Base-by-base conservation (phyloP, 1,140 invertebrate species). In the Trichoplusia ni region DNA sequence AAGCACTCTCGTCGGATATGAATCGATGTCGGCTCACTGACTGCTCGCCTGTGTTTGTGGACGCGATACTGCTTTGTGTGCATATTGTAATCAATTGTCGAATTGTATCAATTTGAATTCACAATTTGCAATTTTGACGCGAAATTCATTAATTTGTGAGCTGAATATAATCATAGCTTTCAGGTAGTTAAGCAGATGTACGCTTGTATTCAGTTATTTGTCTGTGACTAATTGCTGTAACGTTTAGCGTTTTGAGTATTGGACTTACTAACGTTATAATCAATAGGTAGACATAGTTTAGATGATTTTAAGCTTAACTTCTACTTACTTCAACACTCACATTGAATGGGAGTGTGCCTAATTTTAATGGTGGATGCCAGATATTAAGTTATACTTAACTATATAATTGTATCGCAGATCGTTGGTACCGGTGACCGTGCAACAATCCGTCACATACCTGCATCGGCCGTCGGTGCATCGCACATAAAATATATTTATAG, bases 71-170 rank as follows among this genome's bases (percentile, higher is more conserved):
- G 79, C 83, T 77, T 73, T 85, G 85, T 87, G 84, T 87, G 83
- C 81, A 90, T 89, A 86, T 89, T 82, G 87, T 87, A 90, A 90
- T 90, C 87, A 90, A 89, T 90, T 89, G 83, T 81, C 80, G 79
- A 85, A 90, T 87, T 84, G 84, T 79, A 85, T 85, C 85, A 82
- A 84, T 90, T 86, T 84, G 76, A 81, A 84, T 79, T 86, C 82
- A 78, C 84, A 85, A 82, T 88, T 88, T 86, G 79, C 82, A 89
- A 84, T 86, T 89, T 89, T 88, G 82, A 86, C 79, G 82, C 77
- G 82, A 77, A 85, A 84, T 82, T 54, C 33, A 54, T 54, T 54
- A 83, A 82, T 88, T 84, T 71, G 72, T 71, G 68, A 72, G 69
- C 69, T 69, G 67, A 61, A 71, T 64, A 54, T 54, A 54, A 54